Evolutionary conservation across 2,797 vertebrate species (phyloP), one percentile per base, ranked within the genome.

Genomic region (Molossus alvarezi): DNA sequence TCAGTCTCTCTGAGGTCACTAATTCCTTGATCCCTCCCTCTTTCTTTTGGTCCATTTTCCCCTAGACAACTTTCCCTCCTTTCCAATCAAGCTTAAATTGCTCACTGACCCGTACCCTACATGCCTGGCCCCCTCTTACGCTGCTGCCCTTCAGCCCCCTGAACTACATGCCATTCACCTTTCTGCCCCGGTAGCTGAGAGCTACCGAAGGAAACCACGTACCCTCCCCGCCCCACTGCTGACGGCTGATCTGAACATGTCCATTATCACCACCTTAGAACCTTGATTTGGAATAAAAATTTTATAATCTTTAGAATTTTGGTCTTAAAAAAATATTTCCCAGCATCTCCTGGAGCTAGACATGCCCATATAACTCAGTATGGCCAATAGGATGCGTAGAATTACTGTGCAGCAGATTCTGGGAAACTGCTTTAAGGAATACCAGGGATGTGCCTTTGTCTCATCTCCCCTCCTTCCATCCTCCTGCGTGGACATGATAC

Each of bases 221-320:
- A 2, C 33, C 11, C 29, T 15, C 6, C 9, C 20, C 11, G 12
- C 64, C 48, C 73, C 45, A 41, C 21, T 10, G 45, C 29, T 76
- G 41, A 48, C 45, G 77, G 25, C 37, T 64, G 51, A 64, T 45
- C 45, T 29, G 23, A 45, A 13, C 5, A 9, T 80, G 29, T 77
- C 91, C 67, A 20, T 55, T 62, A 62, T 51, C 18, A 87, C 55
- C 25, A 64, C 41, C 27, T 94, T 86, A 81, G 53, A 57, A 62
- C 76, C 67, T 55, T 62, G 18, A 92, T 60, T 67, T 96, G n/a
- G 33, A 88, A 81, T 94, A 88, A 85, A 76, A 71, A 57, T 79
- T 57, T 88, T 57, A 71, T 2, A 58, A 25, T 60, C 60, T 80
- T 76, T 65, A 92, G 71, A 92, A 76, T 65, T 33, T 84, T 85